phyloP scores from a whole-genome alignment of 2,888 invertebrate genomes.

The Pristionchus entomophagus region DNA sequence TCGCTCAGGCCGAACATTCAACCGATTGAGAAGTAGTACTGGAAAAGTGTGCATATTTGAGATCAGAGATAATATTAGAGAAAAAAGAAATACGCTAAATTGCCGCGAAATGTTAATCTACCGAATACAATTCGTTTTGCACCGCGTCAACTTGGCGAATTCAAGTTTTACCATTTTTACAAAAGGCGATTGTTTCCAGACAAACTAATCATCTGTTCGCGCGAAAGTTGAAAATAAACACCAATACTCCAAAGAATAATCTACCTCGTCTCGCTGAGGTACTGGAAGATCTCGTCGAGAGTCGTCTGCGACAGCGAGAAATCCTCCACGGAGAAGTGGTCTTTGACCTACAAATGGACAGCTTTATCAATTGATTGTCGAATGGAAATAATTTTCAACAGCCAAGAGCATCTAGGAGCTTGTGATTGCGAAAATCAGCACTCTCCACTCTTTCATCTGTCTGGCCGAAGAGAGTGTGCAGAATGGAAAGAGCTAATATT shows the following conservation, averaged over 20 bases:
- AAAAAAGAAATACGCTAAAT: not conserved
- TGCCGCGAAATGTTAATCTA: too few relatives aligned
- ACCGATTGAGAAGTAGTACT: not conserved
- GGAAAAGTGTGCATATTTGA: too few relatives aligned
- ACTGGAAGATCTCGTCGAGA: constrained; percentile 70
- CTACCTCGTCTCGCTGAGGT: constrained; percentile 44
- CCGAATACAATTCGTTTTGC: too few relatives aligned
- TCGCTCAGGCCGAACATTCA: constrained; percentile 45
- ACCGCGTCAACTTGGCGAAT: not conserved
- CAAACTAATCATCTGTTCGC: not conserved
- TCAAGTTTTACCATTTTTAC: not conserved
- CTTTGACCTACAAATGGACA: constrained; percentile 55
- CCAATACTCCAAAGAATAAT: not conserved
- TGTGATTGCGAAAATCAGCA: too few relatives aligned
- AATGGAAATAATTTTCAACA: not conserved
- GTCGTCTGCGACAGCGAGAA: constrained; percentile 70
- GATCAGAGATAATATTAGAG: not conserved
- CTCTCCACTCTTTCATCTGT: too few relatives aligned
- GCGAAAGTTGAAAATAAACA: not conserved
- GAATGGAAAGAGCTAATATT: too few relatives aligned
- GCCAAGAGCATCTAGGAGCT: too few relatives aligned
- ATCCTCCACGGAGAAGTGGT: constrained; percentile 58
- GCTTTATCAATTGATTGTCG: not conserved
- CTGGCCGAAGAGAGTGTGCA: too few relatives aligned
- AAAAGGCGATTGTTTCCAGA: not conserved